A percentile compares a stretch with the other conserved stretches of the same genome.
phyloP scores from a whole-genome alignment of 2,888 invertebrate genomes.

The Liodrosophila aerea region DNA sequence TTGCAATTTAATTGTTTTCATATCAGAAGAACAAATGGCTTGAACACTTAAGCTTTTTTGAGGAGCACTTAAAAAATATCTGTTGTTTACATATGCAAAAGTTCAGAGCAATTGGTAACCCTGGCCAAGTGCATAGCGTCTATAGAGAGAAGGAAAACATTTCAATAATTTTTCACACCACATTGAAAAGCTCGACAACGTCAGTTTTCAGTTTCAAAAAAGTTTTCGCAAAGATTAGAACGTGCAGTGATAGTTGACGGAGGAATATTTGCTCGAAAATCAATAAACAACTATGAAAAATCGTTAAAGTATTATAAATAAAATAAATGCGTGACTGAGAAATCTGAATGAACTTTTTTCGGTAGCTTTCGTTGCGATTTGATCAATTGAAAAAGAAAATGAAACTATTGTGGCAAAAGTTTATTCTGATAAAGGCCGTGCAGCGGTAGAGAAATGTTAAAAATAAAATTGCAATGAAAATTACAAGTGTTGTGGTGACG shows the following conservation, averaged over 20 bases:
- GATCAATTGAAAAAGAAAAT: not conserved
- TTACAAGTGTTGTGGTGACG: constrained; percentile 53
- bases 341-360: not conserved
- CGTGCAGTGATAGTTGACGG: constrained; percentile 37
- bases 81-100: constrained; percentile 27
- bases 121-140: constrained; percentile 30
- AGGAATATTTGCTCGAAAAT: constrained; percentile 35
- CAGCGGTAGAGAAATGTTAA: constrained; percentile 41
- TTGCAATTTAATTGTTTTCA: constrained; percentile 13
- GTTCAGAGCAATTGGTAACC: constrained; percentile 56
- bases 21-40: constrained; percentile 1
- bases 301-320: constrained; percentile 26
- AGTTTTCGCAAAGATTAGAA: constrained; percentile 75
- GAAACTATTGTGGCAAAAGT: constrained; percentile 10
- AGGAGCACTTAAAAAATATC: constrained; percentile 20
- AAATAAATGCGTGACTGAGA: not conserved
- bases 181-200: constrained; percentile 52
- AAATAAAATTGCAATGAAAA: constrained; percentile 63
- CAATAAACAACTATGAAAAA: constrained; percentile 45
- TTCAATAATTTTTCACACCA: constrained; percentile 71
- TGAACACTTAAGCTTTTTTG: constrained; percentile 6
- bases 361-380: not conserved
- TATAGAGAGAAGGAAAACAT: constrained; percentile 45
- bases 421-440: constrained; percentile 34
- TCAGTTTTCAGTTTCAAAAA: constrained; percentile 74